A percentile compares a stretch with the other conserved stretches of the same genome.
phyloP scores from a whole-genome alignment of 2,113 vertebrate species.

The Condylura cristata region DNA sequence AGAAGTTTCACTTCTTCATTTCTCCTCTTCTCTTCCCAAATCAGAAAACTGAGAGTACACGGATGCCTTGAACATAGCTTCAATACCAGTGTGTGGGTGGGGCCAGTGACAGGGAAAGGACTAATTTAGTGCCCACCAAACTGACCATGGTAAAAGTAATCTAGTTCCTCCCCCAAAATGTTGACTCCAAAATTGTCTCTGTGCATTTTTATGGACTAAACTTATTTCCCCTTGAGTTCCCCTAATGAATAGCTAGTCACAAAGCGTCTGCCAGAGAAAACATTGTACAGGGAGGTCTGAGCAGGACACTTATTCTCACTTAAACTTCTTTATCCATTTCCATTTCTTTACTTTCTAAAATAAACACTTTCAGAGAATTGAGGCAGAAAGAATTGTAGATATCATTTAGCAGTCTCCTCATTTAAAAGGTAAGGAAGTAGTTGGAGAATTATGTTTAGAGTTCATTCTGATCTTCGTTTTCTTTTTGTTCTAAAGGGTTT shows the following conservation, averaged over 20 bases:
- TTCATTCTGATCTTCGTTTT: conserved; percentile 25
- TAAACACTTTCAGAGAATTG: background rate
- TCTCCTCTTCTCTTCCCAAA: conserved; percentile 17
- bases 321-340: background rate
- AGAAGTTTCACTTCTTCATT: conserved; percentile 67
- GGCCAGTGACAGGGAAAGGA: background rate
- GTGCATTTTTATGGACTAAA: background rate
- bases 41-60: background rate
- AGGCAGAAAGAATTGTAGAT: background rate
- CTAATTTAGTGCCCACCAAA: background rate
- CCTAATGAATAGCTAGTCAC: background rate
- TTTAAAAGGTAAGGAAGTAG: conserved; percentile 39
- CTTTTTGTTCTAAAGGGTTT: background rate
- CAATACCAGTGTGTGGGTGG: background rate
- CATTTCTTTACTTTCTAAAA: background rate
- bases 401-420: background rate
- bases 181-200: background rate
- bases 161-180: background rate
- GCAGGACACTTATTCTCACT: background rate
- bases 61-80: background rate
- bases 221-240: background rate
- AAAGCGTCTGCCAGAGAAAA: background rate
- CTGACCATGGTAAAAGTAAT: background rate
- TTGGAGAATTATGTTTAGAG: background rate
- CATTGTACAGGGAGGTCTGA: background rate